Conservation (phyloP, 1,140 invertebrate genomes). For the Magallana gigas region DNA sequence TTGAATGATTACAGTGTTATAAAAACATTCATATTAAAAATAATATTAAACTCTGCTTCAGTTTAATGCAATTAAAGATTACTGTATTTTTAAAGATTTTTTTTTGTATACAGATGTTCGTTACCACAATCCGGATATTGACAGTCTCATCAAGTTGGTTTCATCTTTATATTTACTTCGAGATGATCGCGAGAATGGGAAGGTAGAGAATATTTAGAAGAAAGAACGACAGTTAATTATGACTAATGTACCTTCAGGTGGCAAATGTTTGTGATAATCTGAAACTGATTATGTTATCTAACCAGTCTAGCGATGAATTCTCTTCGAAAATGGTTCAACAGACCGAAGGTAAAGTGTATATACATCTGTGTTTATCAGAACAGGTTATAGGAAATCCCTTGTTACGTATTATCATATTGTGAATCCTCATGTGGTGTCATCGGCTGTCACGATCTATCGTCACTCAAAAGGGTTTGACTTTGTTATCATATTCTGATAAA, state of each 20-base stretch:
- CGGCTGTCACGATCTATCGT: not conserved
- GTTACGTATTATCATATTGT: not conserved
- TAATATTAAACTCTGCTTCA: too few species aligned
- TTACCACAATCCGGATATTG: slow-evolving; percentile 6
- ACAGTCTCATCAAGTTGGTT: not conserved
- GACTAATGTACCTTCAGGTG: slow-evolving; percentile 43
- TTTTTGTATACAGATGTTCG: too few species aligned
- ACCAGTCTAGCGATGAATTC: slow-evolving; percentile 86
- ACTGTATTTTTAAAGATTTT: too few species aligned
- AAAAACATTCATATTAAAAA: too few species aligned
- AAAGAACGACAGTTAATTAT: slow-evolving; percentile 35
- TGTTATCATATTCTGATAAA: not conserved
- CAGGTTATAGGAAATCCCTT: slow-evolving; percentile 20
- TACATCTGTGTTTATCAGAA: not conserved
- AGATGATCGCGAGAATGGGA: slow-evolving; percentile 5
- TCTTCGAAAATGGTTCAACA: slow-evolving; percentile 94
- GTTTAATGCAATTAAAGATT: too few species aligned
- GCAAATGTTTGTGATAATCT: slow-evolving; percentile 41
- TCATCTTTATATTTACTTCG: not conserved
- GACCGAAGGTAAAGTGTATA: slow-evolving; percentile 88
- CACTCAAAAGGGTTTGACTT: not conserved
- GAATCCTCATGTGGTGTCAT: not conserved
- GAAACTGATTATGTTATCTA: slow-evolving; percentile 42
- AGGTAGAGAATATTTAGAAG: slow-evolving; percentile 27
- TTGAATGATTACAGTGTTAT: too few species aligned